phyloP scores from a whole-genome alignment of 2,797 vertebrate species.

The Trachops cirrhosus region DNA sequence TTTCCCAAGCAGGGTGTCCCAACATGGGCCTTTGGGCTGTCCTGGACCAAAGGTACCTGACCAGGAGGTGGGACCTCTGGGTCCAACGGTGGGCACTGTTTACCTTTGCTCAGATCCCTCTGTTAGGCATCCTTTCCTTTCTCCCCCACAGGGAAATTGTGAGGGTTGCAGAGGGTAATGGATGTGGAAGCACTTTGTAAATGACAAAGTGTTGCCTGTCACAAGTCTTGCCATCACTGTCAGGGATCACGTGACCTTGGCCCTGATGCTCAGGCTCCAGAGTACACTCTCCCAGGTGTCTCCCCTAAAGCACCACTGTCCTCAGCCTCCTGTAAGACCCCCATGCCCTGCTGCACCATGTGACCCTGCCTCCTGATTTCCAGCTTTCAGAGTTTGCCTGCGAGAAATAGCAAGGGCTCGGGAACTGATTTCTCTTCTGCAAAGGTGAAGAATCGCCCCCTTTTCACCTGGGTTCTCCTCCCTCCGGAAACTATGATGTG shows the following conservation, averaged over 20 bases:
- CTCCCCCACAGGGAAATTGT: no score
- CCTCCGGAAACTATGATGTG: not conserved
- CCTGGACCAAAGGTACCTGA: no score
- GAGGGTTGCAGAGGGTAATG: rapidly evolving
- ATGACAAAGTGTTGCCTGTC: rapidly evolving
- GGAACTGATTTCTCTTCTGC: not conserved
- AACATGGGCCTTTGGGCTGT: not conserved
- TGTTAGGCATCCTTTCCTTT: not conserved
- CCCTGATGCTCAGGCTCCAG: not conserved
- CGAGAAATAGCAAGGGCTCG: not conserved
- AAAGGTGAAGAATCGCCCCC: not conserved
- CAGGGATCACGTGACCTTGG: not conserved
- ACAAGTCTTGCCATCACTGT: rapidly evolving
- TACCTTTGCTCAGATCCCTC: not conserved
- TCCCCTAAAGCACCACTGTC: not conserved
- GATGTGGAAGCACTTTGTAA: not conserved
- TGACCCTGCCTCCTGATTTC: not conserved
- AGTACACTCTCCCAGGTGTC: not conserved
- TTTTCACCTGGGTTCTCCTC: not conserved
- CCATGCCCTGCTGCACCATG: rapidly evolving
- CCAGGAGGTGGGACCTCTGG: rapidly evolving
- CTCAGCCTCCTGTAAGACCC: not conserved
- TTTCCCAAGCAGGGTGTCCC: no score
- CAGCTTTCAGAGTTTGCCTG: not conserved
- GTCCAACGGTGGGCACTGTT: not conserved